Conservation (phyloP, 1,140 invertebrate species). For the Lysiphlebus fabarum region DNA sequence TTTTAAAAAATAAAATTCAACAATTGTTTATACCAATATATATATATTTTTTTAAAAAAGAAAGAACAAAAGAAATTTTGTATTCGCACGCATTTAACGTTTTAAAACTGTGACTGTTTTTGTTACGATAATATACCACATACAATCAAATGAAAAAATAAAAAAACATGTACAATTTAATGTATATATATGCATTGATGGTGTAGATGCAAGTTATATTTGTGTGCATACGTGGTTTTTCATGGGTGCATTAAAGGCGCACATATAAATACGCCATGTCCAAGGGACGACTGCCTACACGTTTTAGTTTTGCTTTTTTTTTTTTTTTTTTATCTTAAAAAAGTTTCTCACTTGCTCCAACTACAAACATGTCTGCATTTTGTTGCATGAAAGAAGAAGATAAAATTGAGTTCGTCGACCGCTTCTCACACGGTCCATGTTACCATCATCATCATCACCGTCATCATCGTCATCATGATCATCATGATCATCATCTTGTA, state of each 20-base stretch:
- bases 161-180: no score
- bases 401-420: conserved; percentile 18
- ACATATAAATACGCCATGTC: conserved; percentile 22
- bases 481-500: neutral
- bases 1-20: no score
- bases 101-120: no score
- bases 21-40: no score
- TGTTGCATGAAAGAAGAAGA: neutral
- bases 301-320: conserved; percentile 14
- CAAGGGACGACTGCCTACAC: conserved; percentile 15
- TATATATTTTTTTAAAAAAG: no score
- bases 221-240: conserved; percentile 8
- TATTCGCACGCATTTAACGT: no score
- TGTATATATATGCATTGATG: no score
- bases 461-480: neutral
- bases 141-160: no score
- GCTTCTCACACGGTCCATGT: conserved; percentile 15
- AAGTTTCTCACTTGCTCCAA: neutral
- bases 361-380: neutral
- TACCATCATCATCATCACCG: neutral
- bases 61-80: no score
- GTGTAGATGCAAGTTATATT: neutral
- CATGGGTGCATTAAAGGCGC: conserved; percentile 7
- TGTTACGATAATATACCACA: no score
- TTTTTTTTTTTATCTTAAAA: conserved; percentile 9